Percentiles rank a stretch among this genome's conserved stretches.
Conservation (phyloP, 1,140 invertebrate genomes). For the Yoshiicerus persimilis region DNA sequence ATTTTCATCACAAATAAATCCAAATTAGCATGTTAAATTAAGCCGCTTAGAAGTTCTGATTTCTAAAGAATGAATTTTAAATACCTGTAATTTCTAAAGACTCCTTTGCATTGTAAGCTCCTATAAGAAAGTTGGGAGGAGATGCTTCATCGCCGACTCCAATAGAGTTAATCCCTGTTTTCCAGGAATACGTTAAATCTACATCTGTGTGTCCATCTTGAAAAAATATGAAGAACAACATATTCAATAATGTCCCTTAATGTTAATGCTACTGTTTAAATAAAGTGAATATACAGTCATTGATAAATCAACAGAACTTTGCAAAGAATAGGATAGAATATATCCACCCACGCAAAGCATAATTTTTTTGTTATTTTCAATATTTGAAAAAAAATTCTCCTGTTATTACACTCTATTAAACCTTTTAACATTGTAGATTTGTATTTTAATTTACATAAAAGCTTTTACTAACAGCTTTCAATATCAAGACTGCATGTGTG, state of each 20-base stretch:
- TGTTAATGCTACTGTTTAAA: no score
- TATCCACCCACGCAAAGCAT: no score
- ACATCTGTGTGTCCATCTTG: background rate
- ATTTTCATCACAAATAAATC: no score
- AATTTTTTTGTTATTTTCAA: no score
- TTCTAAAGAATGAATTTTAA: no score
- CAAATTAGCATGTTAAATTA: no score
- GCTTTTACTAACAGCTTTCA: slow-evolving; percentile 1
- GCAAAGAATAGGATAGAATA: no score
- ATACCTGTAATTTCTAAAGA: background rate
- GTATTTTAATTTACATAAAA: background rate
- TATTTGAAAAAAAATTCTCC: no score
- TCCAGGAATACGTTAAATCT: background rate
- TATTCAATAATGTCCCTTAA: background rate
- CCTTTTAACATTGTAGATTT: background rate
- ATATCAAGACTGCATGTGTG: background rate
- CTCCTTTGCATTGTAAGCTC: background rate
- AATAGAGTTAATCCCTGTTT: background rate
- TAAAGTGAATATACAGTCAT: no score
- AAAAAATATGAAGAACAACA: background rate
- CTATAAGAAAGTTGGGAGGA: background rate
- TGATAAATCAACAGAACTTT: no score
- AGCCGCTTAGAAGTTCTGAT: no score
- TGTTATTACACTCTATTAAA: no score
- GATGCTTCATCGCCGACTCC: background rate